phyloP scores from a whole-genome alignment of 2,113 vertebrate species.

The Gallinago jamesoni region DNA sequence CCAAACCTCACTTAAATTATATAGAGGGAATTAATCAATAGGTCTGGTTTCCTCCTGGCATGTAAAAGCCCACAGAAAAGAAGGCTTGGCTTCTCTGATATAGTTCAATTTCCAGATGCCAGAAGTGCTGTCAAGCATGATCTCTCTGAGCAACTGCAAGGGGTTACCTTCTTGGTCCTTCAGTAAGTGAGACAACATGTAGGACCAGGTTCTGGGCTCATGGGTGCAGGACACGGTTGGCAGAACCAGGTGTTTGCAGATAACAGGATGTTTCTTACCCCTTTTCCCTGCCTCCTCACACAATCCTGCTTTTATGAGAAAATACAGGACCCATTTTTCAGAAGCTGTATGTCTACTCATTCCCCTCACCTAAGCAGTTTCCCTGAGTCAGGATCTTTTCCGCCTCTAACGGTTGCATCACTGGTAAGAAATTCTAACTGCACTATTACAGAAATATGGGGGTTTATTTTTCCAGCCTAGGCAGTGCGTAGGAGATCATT shows the following conservation, averaged over 20 bases:
- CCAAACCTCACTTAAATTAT: background rate
- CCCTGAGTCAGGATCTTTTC: background rate
- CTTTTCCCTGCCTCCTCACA: background rate
- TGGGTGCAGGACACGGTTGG: background rate
- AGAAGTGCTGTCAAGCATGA: background rate
- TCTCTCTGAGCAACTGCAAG: accelerated
- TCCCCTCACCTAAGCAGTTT: background rate
- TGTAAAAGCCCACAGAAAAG: background rate
- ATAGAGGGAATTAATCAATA: background rate
- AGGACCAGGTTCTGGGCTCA: background rate
- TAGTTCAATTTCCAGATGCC: background rate
- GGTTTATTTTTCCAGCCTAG: background rate
- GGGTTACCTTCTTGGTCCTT: background rate
- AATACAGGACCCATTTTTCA: background rate
- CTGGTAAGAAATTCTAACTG: background rate
- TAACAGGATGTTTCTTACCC: background rate
- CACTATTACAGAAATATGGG: background rate
- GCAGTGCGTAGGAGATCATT: background rate
- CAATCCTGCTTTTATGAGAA: background rate
- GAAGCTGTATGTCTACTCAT: background rate
- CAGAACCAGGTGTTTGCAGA: background rate
- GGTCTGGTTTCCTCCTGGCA: background rate
- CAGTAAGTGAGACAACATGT: background rate
- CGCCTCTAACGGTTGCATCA: background rate
- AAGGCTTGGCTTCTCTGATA: background rate